Evolutionary conservation across 2,888 invertebrate genomes (phyloP).

Genomic region (Epicampocera succincta): DNA sequence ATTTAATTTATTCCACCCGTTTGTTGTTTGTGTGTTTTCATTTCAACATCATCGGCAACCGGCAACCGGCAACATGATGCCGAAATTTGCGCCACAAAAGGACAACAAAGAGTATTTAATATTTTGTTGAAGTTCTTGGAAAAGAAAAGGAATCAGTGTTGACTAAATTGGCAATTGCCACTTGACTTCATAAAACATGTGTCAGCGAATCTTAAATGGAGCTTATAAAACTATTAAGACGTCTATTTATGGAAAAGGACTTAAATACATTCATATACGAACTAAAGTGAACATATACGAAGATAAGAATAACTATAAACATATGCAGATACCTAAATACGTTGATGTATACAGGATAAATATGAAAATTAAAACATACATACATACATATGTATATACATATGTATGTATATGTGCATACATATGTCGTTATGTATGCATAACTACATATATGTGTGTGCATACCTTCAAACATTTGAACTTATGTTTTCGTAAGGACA

Average conservation of each 20-base stretch:
- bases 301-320: slow-evolving; percentile 12
- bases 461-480: neutral
- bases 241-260: slow-evolving; percentile 28
- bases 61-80: slow-evolving; percentile 58
- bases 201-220: slow-evolving; percentile 81
- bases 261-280: slow-evolving; percentile 5
- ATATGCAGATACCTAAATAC: neutral
- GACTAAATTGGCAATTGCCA: slow-evolving; percentile 73
- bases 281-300: neutral
- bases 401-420: no score
- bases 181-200: slow-evolving; percentile 80
- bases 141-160: slow-evolving; percentile 40
- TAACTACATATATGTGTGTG: neutral
- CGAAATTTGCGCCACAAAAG: slow-evolving; percentile 33
- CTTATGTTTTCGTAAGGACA: neutral
- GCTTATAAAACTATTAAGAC: slow-evolving; percentile 80
- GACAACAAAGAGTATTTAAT: slow-evolving; percentile 32
- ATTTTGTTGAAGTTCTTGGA: slow-evolving; percentile 11
- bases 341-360: no score
- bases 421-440: no score
- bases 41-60: slow-evolving; percentile 17
- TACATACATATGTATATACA: no score
- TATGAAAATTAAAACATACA: neutral
- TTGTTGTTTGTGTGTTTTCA: slow-evolving; percentile 38
- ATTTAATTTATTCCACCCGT: slow-evolving; percentile 74